Percentiles rank a stretch among this genome's conserved stretches.
These are phyloP conservation scores for Conopomorpha cramerella DNA, from an alignment of 1,140 invertebrate species.

Conservation along the genomic window DNA sequence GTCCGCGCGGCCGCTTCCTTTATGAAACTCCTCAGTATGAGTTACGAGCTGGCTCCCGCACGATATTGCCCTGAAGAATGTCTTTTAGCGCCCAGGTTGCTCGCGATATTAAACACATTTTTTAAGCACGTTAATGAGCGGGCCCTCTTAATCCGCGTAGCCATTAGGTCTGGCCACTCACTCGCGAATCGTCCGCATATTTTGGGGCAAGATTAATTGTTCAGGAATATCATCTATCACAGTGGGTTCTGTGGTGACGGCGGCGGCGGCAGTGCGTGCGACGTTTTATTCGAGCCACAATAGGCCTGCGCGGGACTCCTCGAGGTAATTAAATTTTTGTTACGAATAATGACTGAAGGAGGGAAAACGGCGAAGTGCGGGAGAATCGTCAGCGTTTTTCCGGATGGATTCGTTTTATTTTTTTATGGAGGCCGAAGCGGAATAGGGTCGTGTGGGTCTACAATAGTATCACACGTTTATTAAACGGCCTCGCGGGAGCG, in stretches of 20 bases:
- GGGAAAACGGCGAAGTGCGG: neutral
- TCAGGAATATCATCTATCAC: slow-evolving; percentile 59
- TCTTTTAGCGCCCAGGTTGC: slow-evolving; percentile 16
- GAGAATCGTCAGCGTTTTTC: no score
- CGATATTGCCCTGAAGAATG: slow-evolving; percentile 37
- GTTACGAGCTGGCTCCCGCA: slow-evolving; percentile 36
- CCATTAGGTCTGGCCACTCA: slow-evolving; percentile 52
- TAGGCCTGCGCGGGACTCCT: slow-evolving; percentile 19
- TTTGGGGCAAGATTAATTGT: slow-evolving; percentile 59
- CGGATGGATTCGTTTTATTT: no score
- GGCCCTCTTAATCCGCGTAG: slow-evolving; percentile 47
- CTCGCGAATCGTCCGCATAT: slow-evolving; percentile 59
- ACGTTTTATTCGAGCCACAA: slow-evolving; percentile 51
- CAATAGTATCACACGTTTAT: no score
- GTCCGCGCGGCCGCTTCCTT: slow-evolving; percentile 31
- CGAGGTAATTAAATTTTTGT: slow-evolving; percentile 39
- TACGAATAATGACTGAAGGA: slow-evolving; percentile 10
- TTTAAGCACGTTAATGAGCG: no score
- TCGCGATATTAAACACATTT: no score
- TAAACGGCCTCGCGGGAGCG: no score
- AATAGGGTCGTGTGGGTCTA: no score
- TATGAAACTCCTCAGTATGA: slow-evolving; percentile 43
- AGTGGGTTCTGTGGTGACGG: slow-evolving; percentile 48
- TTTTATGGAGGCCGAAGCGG: no score
- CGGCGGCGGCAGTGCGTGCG: slow-evolving; percentile 41